Evolutionary conservation across 2,797 vertebrate genomes (phyloP).

Genomic region (Luscinia luscinia): DNA sequence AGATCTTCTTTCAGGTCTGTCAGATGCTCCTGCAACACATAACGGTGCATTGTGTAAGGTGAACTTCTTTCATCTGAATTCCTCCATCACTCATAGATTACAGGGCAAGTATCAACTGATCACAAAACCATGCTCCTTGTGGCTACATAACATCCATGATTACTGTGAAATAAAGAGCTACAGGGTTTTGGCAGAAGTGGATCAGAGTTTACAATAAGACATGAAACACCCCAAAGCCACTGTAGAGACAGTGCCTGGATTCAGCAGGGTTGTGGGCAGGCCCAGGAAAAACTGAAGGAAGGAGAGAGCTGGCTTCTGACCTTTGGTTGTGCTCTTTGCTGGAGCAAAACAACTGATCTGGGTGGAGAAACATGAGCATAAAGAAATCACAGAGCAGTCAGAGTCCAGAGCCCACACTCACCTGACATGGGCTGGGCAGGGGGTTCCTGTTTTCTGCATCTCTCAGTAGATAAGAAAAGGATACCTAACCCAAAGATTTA

Average conservation of each 20-base stretch:
- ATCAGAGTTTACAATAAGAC: neutral
- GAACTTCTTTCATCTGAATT: slow-evolving; percentile 54
- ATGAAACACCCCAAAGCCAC: neutral
- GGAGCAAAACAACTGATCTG: neutral
- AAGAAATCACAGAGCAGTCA: neutral
- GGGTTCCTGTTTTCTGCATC: neutral
- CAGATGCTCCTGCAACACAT: slow-evolving; percentile 86
- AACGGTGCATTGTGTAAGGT: slow-evolving; percentile 30
- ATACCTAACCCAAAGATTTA: neutral
- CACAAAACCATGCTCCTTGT: neutral
- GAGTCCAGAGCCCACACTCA: neutral
- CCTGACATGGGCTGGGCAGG: neutral
- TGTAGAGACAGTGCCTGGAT: neutral
- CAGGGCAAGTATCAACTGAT: slow-evolving; percentile 13
- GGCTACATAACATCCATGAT: neutral
- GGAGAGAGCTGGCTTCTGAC: neutral
- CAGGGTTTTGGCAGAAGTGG: neutral
- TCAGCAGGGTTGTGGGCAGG: neutral
- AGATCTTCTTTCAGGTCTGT: slow-evolving; percentile 94
- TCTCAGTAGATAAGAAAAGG: neutral
- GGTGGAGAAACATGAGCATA: neutral
- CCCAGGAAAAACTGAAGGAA: neutral
- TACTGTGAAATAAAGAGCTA: slow-evolving; percentile 24
- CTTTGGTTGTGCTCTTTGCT: neutral
- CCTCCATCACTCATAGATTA: slow-evolving; percentile 47